Conservation (phyloP, 2,797 vertebrate genomes). For the Clarias fuscus region DNA sequence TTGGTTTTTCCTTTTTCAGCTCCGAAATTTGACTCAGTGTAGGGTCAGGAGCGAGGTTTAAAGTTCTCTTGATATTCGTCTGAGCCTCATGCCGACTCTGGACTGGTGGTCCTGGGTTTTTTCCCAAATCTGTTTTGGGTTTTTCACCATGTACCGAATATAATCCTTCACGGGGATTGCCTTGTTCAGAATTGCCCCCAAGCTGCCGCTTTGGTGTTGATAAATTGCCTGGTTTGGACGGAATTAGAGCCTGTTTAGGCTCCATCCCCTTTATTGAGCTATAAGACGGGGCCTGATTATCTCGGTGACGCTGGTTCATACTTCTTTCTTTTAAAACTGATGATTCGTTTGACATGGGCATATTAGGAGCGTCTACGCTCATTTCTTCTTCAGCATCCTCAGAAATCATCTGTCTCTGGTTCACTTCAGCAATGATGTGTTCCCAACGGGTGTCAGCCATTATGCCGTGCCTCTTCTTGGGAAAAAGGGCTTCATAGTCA, state of each 20-base stretch:
- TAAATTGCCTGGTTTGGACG: constrained; percentile 57
- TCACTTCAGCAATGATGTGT: constrained; percentile 76
- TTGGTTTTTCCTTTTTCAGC: constrained; percentile 43
- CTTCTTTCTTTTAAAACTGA: constrained; percentile 49
- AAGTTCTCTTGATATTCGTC: background rate
- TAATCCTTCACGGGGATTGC: constrained; percentile 36
- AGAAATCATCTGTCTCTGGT: constrained; percentile 64
- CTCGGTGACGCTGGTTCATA: constrained; percentile 39
- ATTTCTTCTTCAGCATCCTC: constrained; percentile 65
- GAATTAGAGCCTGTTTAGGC: constrained; percentile 56
- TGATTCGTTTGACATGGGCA: constrained; percentile 26
- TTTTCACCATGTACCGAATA: constrained; percentile 41
- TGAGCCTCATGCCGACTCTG: constrained; percentile 16
- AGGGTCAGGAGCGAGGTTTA: background rate
- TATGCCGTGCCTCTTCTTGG: constrained; percentile 76
- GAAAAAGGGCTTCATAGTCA: constrained; percentile 74
- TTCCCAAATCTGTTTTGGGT: constrained; percentile 39
- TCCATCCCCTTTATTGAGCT: constrained; percentile 50
- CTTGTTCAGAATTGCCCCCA: constrained; percentile 50
- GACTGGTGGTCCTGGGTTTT: background rate
- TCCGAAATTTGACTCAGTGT: constrained; percentile 20
- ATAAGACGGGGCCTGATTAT: constrained; percentile 49
- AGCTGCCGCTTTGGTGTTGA: constrained; percentile 20
- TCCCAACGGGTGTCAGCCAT: constrained; percentile 74
- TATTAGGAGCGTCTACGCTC: constrained; percentile 72